Conservation (phyloP, 2,888 invertebrate species). For the Platycheirus albimanus region DNA sequence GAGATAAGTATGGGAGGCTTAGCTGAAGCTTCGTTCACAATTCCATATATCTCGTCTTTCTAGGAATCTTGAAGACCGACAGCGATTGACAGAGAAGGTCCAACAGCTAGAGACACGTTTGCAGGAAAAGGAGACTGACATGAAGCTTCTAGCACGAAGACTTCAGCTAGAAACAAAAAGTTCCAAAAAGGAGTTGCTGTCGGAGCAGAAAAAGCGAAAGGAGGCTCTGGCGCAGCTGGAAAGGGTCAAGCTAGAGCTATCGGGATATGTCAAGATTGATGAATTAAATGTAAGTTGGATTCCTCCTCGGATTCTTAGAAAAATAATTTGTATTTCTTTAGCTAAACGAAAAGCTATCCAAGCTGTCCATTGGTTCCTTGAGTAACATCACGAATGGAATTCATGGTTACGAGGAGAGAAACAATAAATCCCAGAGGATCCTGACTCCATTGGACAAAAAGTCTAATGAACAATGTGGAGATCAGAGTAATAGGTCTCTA, state of each 20-base stretch:
- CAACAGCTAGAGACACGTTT: slow-evolving; percentile 84
- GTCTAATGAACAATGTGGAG: slow-evolving; percentile 20
- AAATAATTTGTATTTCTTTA: slow-evolving; percentile 23
- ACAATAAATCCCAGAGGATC: slow-evolving; percentile 1
- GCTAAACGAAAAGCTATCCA: slow-evolving; percentile 75
- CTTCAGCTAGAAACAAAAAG: slow-evolving; percentile 89
- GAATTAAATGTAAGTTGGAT: slow-evolving; percentile 78
- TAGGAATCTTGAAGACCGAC: slow-evolving; percentile 88
- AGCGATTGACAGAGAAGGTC: slow-evolving; percentile 87
- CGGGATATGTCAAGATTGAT: slow-evolving; percentile 80
- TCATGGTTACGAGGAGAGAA: slow-evolving; percentile 31
- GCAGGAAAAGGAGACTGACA: slow-evolving; percentile 86
- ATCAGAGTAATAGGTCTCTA: slow-evolving; percentile 40
- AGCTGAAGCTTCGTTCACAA: not conserved
- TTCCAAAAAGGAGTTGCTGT: slow-evolving; percentile 87
- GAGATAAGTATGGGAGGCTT: slow-evolving; percentile 84
- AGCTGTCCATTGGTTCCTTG: slow-evolving; percentile 56
- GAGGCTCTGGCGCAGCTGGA: slow-evolving; percentile 88
- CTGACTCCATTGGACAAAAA: slow-evolving; percentile 48
- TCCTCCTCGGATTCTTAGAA: not conserved
- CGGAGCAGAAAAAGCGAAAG: slow-evolving; percentile 88
- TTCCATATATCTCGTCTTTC: slow-evolving; percentile 38
- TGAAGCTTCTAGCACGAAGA: slow-evolving; percentile 87
- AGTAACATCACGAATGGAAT: slow-evolving; percentile 32
- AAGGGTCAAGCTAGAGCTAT: slow-evolving; percentile 79